A percentile compares a stretch with the other conserved stretches of the same genome.
phyloP scores from a whole-genome alignment of 2,888 invertebrate species.

The Tachina fera region DNA sequence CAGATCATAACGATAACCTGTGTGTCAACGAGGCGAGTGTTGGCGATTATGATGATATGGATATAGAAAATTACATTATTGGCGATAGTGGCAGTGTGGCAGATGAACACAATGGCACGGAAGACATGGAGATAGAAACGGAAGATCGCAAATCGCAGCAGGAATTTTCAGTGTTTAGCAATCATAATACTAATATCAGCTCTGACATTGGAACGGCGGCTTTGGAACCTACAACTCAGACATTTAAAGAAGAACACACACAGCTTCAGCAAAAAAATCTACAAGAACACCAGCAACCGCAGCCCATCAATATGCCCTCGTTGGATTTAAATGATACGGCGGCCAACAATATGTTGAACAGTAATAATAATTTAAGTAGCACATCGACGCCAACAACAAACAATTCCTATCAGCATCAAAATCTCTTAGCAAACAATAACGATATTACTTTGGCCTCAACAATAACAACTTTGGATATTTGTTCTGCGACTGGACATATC shows the following conservation, averaged over 20 bases:
- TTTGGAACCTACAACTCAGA: constrained; percentile 30
- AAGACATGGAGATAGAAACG: constrained; percentile 63
- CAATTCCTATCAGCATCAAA: constrained; percentile 45
- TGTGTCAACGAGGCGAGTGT: constrained; percentile 70
- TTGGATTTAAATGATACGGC: constrained; percentile 60
- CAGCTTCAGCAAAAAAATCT: constrained; percentile 61
- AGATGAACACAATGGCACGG: constrained; percentile 61
- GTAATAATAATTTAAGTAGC: constrained; percentile 29
- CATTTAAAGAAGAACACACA: constrained; percentile 59
- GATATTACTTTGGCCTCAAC: constrained; percentile 43
- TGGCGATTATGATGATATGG: constrained; percentile 78
- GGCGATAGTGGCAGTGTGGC: constrained; percentile 76
- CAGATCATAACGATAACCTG: constrained; percentile 61
- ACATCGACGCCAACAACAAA: constrained; percentile 1
- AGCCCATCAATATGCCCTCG: constrained; percentile 70
- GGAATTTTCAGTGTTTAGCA: constrained; percentile 71
- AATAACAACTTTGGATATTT: constrained; percentile 48
- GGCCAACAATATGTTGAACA: constrained; percentile 38
- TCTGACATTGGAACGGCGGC: constrained; percentile 45
- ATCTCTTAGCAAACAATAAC: constrained; percentile 36
- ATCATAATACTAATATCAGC: constrained; percentile 63
- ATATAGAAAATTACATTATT: constrained; percentile 79
- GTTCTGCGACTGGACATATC: constrained; percentile 12
- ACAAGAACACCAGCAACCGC: constrained; percentile 59
- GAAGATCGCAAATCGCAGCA: constrained; percentile 72